These are phyloP conservation scores for Phalacrocorax aristotelis DNA, from an alignment of 2,113 vertebrate species.

Conservation along the genomic window DNA sequence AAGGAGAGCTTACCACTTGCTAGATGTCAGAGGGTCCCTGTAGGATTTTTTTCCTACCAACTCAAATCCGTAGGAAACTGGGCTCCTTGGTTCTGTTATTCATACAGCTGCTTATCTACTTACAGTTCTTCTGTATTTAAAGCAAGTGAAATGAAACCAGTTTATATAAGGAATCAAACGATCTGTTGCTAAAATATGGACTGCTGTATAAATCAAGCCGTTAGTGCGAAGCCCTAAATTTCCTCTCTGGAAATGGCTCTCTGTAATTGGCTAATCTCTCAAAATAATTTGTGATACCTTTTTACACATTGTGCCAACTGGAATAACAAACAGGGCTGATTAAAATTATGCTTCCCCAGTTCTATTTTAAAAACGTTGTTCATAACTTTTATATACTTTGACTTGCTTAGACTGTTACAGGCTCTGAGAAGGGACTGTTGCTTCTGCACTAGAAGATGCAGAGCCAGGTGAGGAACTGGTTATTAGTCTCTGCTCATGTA, in stretches of 20 bases:
- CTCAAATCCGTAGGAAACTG: neutral
- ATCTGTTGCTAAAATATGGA: constrained; percentile 35
- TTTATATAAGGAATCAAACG: neutral
- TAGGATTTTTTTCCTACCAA: neutral
- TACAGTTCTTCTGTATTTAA: neutral
- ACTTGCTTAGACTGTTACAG: neutral
- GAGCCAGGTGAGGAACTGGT: neutral
- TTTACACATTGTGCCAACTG: constrained; percentile 24
- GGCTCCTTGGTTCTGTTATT: neutral
- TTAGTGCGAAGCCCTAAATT: constrained; percentile 36
- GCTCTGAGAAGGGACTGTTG: neutral
- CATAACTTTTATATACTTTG: neutral
- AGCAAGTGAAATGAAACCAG: neutral
- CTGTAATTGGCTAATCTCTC: constrained; percentile 47
- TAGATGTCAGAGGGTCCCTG: neutral
- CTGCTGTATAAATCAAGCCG: constrained; percentile 27
- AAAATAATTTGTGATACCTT: constrained; percentile 57
- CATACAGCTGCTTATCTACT: neutral
- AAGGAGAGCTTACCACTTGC: neutral
- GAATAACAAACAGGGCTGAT: constrained; percentile 24
- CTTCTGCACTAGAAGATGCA: neutral
- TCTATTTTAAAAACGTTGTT: neutral
- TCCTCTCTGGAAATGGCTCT: constrained; percentile 42
- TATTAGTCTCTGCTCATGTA: neutral
- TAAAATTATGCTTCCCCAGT: neutral